Conservation (phyloP, 2,888 invertebrate species). For the Falcaria lacertinaria region DNA sequence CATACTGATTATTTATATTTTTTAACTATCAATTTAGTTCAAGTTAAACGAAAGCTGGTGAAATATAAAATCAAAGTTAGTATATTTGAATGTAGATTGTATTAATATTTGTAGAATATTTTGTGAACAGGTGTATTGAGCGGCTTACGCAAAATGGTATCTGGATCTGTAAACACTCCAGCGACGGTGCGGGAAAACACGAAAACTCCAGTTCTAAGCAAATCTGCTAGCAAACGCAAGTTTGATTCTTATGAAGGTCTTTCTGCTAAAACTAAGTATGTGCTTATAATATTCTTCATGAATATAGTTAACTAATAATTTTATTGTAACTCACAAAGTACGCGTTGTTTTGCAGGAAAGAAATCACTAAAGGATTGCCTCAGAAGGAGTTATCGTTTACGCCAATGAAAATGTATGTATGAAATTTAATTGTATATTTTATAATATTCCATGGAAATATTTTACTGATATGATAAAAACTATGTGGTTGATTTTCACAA, state of each 20-base stretch:
- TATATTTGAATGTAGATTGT: no score
- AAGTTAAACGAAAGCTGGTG: no score
- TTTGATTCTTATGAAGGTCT: conserved; percentile 78
- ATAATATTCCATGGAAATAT: background rate
- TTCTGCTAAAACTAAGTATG: conserved; percentile 84
- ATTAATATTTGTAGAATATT: no score
- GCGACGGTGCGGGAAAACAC: conserved; percentile 60
- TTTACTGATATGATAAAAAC: background rate
- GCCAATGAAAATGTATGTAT: conserved; percentile 81
- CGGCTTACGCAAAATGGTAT: conserved; percentile 88
- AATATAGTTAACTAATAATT: conserved; percentile 1
- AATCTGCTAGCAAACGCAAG: conserved; percentile 84
- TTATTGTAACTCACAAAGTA: no score
- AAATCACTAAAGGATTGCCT: conserved; percentile 80
- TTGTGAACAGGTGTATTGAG: conserved; percentile 83
- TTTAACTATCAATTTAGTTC: no score
- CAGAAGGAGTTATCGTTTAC: conserved; percentile 81
- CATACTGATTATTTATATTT: no score
- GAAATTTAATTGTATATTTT: background rate
- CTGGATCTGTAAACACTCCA: conserved; percentile 80
- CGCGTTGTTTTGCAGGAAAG: conserved; percentile 74
- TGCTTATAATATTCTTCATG: background rate
- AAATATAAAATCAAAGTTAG: no score
- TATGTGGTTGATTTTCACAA: background rate
- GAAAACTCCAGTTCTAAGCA: conserved; percentile 80